phyloP scores from a whole-genome alignment of 2,888 invertebrate genomes.

The Ophion obscuratus region DNA sequence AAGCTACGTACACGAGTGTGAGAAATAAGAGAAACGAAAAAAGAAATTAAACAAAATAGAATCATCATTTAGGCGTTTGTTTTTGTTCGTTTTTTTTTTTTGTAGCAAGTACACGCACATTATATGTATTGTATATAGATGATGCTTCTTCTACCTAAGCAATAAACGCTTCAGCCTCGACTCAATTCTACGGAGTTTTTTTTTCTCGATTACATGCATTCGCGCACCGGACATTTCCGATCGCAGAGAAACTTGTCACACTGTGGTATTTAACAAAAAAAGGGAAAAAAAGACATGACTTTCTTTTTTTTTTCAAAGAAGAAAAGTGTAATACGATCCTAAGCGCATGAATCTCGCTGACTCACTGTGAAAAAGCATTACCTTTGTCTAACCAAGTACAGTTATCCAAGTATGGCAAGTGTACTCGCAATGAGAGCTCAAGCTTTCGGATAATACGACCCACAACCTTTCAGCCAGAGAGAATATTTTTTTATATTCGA shows the following conservation, averaged over 20 bases:
- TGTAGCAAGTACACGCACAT: slow-evolving; percentile 45
- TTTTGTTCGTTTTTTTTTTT: neutral
- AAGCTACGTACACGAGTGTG: slow-evolving; percentile 61
- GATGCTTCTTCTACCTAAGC: slow-evolving; percentile 58
- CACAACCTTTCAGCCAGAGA: slow-evolving; percentile 70
- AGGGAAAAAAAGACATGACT: neutral
- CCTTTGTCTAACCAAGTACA: slow-evolving; percentile 71
- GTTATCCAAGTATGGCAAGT: slow-evolving; percentile 67
- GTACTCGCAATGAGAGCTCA: slow-evolving; percentile 59
- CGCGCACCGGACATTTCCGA: slow-evolving; percentile 2
- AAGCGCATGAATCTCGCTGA: slow-evolving; percentile 76
- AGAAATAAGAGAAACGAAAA: slow-evolving; percentile 48
- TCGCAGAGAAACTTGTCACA: slow-evolving; percentile 16
- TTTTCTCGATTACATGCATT: slow-evolving; percentile 48
- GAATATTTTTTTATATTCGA: neutral
- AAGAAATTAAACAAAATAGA: slow-evolving; percentile 20
- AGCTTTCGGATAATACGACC: slow-evolving; percentile 66
- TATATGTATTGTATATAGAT: slow-evolving; percentile 24
- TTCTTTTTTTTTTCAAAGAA: slow-evolving; percentile 16
- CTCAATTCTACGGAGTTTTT: slow-evolving; percentile 46
- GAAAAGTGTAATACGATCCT: slow-evolving; percentile 67
- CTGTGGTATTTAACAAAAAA: slow-evolving; percentile 12
- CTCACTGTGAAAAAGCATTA: slow-evolving; percentile 82
- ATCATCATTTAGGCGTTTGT: slow-evolving; percentile 27
- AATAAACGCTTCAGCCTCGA: slow-evolving; percentile 46